These are phyloP conservation scores for Sardina pilchardus DNA, from an alignment of 2,113 vertebrate species.

Conservation along the genomic window DNA sequence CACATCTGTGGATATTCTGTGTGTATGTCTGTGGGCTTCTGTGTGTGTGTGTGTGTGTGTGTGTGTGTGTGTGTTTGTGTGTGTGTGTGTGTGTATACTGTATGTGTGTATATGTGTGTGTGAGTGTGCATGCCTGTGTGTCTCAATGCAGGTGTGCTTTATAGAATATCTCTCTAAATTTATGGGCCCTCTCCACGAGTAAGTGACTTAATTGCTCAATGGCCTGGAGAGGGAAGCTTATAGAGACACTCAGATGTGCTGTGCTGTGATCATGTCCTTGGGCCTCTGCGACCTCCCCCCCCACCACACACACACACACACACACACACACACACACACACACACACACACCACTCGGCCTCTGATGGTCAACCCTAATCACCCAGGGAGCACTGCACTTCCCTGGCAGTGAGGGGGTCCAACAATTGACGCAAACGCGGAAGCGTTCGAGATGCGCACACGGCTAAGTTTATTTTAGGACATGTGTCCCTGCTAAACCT, in stretches of 20 bases:
- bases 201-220: slow-evolving; percentile 49
- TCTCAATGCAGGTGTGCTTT: slow-evolving; percentile 1
- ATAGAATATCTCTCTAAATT: slow-evolving; percentile 42
- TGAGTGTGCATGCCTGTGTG: not conserved
- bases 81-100: not conserved
- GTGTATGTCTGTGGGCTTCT: not conserved
- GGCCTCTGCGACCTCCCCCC: not conserved
- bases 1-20: not conserved
- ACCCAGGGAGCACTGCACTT: not conserved
- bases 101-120: not conserved
- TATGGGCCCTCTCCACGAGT: slow-evolving; percentile 46
- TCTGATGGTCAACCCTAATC: not conserved
- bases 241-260: slow-evolving; percentile 25
- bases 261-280: slow-evolving; percentile 50
- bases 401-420: not conserved
- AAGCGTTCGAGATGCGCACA: not conserved
- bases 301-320: too few relatives aligned
- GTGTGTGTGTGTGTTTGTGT: not conserved
- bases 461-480: slow-evolving; percentile 49
- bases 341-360: too few relatives aligned
- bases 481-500: slow-evolving; percentile 40
- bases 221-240: slow-evolving; percentile 34
- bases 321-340: too few relatives aligned
- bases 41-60: not conserved
- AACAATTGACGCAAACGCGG: not conserved